Evolutionary conservation across 1,140 invertebrate genomes (phyloP).

Genomic region (Dicyema japonicum): DNA sequence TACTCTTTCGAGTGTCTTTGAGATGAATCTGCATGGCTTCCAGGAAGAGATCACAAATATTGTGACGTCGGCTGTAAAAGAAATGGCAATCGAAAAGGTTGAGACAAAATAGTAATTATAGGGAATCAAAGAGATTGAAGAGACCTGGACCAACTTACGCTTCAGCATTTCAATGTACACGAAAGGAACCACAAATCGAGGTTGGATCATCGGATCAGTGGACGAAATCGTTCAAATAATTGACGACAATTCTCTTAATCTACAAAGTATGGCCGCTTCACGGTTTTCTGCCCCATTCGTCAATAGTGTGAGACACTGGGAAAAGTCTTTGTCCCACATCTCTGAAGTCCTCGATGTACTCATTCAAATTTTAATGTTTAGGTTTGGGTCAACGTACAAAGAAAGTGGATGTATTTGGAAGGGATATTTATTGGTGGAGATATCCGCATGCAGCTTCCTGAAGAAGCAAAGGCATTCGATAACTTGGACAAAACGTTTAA

Average conservation of each 20-base stretch:
- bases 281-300: conserved; percentile 55
- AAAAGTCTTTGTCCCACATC: conserved; percentile 38
- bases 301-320: conserved; percentile 41
- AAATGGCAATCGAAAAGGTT: conserved; percentile 42
- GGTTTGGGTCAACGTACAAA: conserved; percentile 43
- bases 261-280: conserved; percentile 57
- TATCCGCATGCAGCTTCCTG: conserved; percentile 42
- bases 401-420: conserved; percentile 57
- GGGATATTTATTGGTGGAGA: conserved; percentile 57
- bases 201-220: conserved; percentile 38
- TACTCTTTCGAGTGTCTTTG: conserved; percentile 54
- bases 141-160: conserved; percentile 32
- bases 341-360: conserved; percentile 26
- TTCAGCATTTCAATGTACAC: conserved; percentile 30
- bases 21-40: conserved; percentile 49
- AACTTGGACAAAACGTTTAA: conserved; percentile 42
- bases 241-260: conserved; percentile 51
- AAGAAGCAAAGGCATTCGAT: conserved; percentile 54
- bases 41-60: conserved; percentile 44
- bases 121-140: conserved; percentile 37
- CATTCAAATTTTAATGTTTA: conserved; percentile 4
- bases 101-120: conserved; percentile 5
- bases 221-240: conserved; percentile 42
- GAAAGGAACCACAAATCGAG: conserved; percentile 26
- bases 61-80: conserved; percentile 48